Evolutionary conservation across 2,797 vertebrate genomes (phyloP).

Genomic region (Chelonia mydas): DNA sequence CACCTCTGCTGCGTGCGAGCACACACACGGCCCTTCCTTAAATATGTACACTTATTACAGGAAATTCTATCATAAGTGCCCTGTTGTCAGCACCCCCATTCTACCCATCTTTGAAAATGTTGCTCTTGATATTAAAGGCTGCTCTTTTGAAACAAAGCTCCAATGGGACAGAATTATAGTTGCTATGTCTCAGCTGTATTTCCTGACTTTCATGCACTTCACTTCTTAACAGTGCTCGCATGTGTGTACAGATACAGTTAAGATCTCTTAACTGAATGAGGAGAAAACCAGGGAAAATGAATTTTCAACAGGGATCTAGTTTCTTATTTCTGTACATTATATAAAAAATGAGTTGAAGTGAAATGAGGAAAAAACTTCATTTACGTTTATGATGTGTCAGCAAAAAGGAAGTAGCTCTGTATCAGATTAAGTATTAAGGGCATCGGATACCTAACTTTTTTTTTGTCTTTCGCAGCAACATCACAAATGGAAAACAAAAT

Average conservation of each 20-base stretch:
- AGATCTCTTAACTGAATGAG: neutral
- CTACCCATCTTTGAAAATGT: neutral
- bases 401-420: neutral
- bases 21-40: neutral
- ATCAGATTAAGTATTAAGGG: neutral
- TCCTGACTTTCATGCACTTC: neutral
- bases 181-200: neutral
- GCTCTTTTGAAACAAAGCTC: neutral
- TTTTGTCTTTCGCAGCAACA: neutral
- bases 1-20: neutral
- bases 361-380: neutral
- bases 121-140: neutral
- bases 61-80: neutral
- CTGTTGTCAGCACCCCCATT: neutral
- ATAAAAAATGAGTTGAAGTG: neutral
- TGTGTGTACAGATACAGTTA: neutral
- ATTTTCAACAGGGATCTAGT: neutral
- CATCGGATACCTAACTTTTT: neutral
- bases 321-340: neutral
- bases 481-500: neutral
- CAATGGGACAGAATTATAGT: neutral
- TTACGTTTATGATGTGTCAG: neutral
- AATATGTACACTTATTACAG: neutral
- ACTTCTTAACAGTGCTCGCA: neutral
- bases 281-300: neutral